Percentiles rank a stretch among this genome's conserved stretches.
These are phyloP conservation scores for Lucilia sericata DNA, from an alignment of 1,140 invertebrate genomes.

Conservation along the genomic window DNA sequence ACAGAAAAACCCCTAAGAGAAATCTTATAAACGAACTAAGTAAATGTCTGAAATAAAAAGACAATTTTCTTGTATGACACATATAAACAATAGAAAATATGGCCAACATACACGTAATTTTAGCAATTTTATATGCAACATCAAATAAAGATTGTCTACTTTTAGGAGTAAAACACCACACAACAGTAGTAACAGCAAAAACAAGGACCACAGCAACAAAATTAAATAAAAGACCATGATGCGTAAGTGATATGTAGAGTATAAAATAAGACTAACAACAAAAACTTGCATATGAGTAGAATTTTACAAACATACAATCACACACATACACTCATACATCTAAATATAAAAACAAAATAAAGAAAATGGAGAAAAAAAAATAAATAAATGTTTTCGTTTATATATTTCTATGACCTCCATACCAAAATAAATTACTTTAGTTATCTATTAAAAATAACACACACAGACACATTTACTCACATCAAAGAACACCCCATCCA, in stretches of 20 bases:
- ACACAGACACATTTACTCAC: neutral
- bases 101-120: constrained; percentile 28
- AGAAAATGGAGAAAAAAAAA: no score
- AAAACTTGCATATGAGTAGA: neutral
- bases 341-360: neutral
- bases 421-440: constrained; percentile 27
- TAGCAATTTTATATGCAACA: constrained; percentile 27
- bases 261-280: neutral
- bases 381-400: no score
- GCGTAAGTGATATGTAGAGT: constrained; percentile 21
- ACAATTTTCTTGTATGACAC: constrained; percentile 23
- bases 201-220: neutral
- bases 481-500: neutral
- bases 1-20: constrained; percentile 1
- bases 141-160: constrained; percentile 24
- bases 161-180: neutral
- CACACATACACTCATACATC: neutral
- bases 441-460: constrained; percentile 24
- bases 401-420: constrained; percentile 23
- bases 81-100: constrained; percentile 22
- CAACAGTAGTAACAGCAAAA: neutral
- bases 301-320: neutral
- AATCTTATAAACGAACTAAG: neutral
- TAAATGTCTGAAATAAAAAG: neutral
- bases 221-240: constrained; percentile 24